Base-by-base conservation (phyloP, 2,797 vertebrate genomes). In the Clarias laeviceps region DNA sequence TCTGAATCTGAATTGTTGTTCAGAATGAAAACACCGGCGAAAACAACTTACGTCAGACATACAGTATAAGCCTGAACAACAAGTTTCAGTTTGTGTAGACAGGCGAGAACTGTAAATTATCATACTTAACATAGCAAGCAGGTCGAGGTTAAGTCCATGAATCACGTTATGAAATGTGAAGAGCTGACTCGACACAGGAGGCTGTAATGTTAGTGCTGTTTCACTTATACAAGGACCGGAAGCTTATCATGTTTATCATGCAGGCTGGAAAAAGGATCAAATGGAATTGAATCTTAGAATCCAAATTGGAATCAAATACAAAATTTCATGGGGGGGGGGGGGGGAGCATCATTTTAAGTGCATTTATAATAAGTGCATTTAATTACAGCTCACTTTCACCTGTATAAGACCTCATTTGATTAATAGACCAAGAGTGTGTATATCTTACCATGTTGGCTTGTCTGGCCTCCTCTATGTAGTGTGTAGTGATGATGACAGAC, bases 401-500 rank as follows among this genome's bases (percentile, higher is more conserved):
- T 56, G n/a, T 56, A 9, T 24, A 24, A 45, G 20, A 40, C 11
- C 1, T 59, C 14, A 57, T 57, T 34, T 32, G 18, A 34, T 17
- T 17, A 40, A n/a, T 17, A 62, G 34, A 40, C 12, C 12, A 5
- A 45, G 37, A 54, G 2, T 40, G 22, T 32, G 57, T 64, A 50
- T 56, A 50, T 82, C 95, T 95, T 92, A 96, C 96, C 93, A 94
- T 92, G 32, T 95, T 91, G 74, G 95, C 96, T 88, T 96, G 96
- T 83, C 94, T 89, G 91, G 96, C 96, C 87, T 96, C 96, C 88
- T 96, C 96, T 57, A 96, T 96, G 89, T 96, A 96, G 90, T 96
- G 96, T 0, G 96, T 96, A 40, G 95, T 96, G 92, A 96, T 95
- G 87, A 96, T 95, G 89, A 96, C 94, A 0, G 96, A 96, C 22